Evolutionary conservation across 2,888 invertebrate species (phyloP), one percentile per base, ranked within the genome.

Genomic region (Papilio demoleus): DNA sequence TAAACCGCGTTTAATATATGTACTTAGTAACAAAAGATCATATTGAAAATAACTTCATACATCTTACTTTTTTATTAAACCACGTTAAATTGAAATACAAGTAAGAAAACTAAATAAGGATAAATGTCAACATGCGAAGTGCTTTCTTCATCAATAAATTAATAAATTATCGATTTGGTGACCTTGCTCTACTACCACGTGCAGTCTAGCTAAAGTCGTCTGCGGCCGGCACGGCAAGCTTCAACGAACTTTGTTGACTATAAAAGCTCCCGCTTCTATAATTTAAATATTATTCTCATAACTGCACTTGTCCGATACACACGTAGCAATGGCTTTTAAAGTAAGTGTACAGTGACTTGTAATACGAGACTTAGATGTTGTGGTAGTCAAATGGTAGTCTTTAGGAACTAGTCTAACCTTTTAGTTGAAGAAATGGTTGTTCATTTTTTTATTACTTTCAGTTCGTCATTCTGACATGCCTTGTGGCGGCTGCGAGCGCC

Each of bases 401-500:
- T n/a, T n/a, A 40, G 8, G 17, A 36, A 31, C 31, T 31, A 31
- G 31, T 4, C 31, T 31, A 31, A n/a, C n/a, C n/a, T n/a, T n/a
- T n/a, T n/a, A n/a, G n/a, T n/a, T n/a, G n/a, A 1, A 40, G 5
- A 17, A 6, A 4, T 4, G 14, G n/a, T 8, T 45, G 56, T 53
- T 17, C 27, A n/a, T 1, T n/a, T 19, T 67, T 63, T 68, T 64
- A 66, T 62, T 61, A 38, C 50, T 74, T 75, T 19, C 81, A 88
- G 88, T 78, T 85, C 70, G 76, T 86, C 68, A 76, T 83, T 40
- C 74, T 88, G 68, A 78, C 80, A 66, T 85, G 83, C 74, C 70
- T 87, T 74, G 74, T 85, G 50, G 85, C 83, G n/a, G 79, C 81
- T 24, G 82, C 79, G 34, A 83, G 77, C 72, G 84, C 86, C 36